A percentile compares a stretch with the other conserved stretches of the same genome.
Conservation (phyloP, 2,797 vertebrate genomes). For the Champsocephalus esox region DNA sequence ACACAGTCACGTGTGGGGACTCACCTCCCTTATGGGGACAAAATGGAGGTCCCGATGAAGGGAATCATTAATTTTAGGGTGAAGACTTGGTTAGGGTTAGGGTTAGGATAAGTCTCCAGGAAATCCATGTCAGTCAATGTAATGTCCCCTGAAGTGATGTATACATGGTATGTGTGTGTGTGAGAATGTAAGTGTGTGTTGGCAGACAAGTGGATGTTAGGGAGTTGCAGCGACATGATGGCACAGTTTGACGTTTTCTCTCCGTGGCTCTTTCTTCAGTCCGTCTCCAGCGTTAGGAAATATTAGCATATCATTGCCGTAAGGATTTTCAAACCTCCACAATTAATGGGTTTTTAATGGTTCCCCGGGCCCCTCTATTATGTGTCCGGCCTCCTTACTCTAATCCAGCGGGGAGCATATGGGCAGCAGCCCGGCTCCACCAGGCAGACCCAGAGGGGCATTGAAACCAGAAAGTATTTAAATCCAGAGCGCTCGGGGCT, state of each 20-base stretch:
- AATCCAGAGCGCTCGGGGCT: conserved; percentile 62
- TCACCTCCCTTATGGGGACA: no score
- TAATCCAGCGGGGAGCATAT: conserved; percentile 81
- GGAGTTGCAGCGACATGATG: conserved; percentile 64
- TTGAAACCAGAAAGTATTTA: conserved; percentile 71
- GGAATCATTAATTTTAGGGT: no score
- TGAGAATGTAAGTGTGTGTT: conserved; percentile 36
- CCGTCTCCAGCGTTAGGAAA: conserved; percentile 60
- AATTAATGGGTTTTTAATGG: conserved; percentile 86
- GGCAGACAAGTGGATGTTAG: conserved; percentile 39
- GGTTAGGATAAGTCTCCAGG: no score
- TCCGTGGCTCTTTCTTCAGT: conserved; percentile 46
- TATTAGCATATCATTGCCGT: conserved; percentile 82
- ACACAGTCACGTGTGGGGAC: no score
- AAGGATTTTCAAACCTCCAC: conserved; percentile 74
- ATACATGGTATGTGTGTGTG: no score
- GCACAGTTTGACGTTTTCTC: conserved; percentile 30
- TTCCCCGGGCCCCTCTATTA: conserved; percentile 77
- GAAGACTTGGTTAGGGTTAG: no score
- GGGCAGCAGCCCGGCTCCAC: conserved; percentile 74
- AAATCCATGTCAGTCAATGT: no score
- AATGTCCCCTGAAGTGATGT: no score
- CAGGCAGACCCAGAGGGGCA: conserved; percentile 69
- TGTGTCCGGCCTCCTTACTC: conserved; percentile 69
- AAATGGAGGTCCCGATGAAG: no score